phyloP scores from a whole-genome alignment of 2,888 invertebrate species.

The Eristalinus aeneus region DNA sequence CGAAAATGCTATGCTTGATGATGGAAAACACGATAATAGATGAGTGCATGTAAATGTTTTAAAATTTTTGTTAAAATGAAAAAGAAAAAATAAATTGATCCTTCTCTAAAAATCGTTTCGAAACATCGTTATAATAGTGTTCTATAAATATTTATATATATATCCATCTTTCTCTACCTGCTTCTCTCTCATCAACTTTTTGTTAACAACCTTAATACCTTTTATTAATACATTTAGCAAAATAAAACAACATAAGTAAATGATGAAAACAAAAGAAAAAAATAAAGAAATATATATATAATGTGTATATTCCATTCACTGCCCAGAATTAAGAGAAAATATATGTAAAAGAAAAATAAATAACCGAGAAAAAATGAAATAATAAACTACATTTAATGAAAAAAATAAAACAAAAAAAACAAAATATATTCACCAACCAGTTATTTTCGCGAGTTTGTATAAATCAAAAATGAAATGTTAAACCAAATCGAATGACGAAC shows the following conservation, averaged over 20 bases:
- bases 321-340: conserved; percentile 64
- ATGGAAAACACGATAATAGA: conserved; percentile 17
- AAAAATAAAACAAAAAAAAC: conserved; percentile 7
- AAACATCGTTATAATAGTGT: not conserved
- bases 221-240: conserved; percentile 1
- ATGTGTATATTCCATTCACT: conserved; percentile 70
- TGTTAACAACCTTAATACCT: conserved; percentile 9
- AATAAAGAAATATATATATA: conserved; percentile 29
- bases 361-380: conserved; percentile 4
- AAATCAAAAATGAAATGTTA: not conserved
- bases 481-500: conserved; percentile 17
- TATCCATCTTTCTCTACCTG: not conserved
- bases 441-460: conserved; percentile 44
- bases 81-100: not conserved
- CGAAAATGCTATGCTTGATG: conserved; percentile 51
- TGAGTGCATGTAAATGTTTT: conserved; percentile 32
- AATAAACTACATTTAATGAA: conserved; percentile 10
- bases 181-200: not conserved
- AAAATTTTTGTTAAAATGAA: not conserved
- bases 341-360: conserved; percentile 24
- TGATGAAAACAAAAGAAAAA: conserved; percentile 30
- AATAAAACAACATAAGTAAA: conserved; percentile 25
- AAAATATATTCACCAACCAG: conserved; percentile 6
- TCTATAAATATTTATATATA: not conserved
- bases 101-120: not conserved